phyloP scores from a whole-genome alignment of 64 coral and sea anemone genomes.

The Dendrophyllia cribrosa region DNA sequence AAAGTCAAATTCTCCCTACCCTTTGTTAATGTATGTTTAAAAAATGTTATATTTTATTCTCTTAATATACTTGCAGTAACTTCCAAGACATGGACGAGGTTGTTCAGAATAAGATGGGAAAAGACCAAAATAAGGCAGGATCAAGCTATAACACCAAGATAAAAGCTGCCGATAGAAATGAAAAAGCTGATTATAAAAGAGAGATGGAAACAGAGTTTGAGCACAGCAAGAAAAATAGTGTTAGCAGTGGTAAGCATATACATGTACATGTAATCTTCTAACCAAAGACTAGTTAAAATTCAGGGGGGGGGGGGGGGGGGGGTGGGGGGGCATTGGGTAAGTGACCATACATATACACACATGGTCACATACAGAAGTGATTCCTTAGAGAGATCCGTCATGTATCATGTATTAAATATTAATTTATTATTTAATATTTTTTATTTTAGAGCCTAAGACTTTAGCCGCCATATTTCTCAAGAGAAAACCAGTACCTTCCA shows the following conservation, averaged over 20 bases:
- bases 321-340: too few species aligned
- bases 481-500: neutral
- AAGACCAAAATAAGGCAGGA: neutral
- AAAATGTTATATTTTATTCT: neutral
- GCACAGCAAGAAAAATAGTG: neutral
- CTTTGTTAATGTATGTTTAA: too few species aligned
- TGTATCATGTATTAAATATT: too few species aligned
- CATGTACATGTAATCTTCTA: neutral
- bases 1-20: too few species aligned
- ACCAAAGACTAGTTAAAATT: too few species aligned
- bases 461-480: conserved; percentile 70
- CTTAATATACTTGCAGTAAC: neutral
- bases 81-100: neutral
- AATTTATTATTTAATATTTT: neutral
- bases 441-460: conserved; percentile 36
- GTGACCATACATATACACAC: too few species aligned
- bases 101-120: neutral
- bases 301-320: too few species aligned
- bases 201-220: neutral
- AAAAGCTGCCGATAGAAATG: neutral
- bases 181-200: neutral
- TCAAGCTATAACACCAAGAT: neutral
- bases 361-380: neutral
- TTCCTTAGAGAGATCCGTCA: neutral
- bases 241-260: neutral